Evolutionary conservation across 2,113 vertebrate species (phyloP), one percentile per base, ranked within the genome.

Genomic region (Tetrao urogallus): DNA sequence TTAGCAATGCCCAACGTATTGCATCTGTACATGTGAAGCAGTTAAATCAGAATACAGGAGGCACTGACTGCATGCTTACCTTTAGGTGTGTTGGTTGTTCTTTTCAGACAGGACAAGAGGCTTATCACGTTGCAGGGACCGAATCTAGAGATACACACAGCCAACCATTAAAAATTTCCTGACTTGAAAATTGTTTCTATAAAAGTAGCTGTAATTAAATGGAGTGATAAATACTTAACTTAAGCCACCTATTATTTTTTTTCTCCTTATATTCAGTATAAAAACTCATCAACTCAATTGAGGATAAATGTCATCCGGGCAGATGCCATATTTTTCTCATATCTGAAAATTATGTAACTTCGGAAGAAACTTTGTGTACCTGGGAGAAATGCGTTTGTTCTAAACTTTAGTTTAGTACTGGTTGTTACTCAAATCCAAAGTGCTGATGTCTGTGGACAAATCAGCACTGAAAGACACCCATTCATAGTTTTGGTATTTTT

Each of bases 41-140:
- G 2, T 24, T 24, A 38, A 14, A 42, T 13, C 5, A 0, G 30
- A 7, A 4, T 1, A 0, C 1, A 1, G 60, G 73, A 5, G 24
- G n/a, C n/a, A 0, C 11, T 10, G 71, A 17, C 0, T 10, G 58
- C 6, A 0, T 2, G 54, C 34, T 34, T 2, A 0, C 6, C 61
- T 38, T 11, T 7, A 4, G 7, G 57, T 6, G 1, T 36, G 7
- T 11, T 3, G 30, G 47, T 21, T 38, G 12, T 34, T 78, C 36
- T 3, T 5, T 13, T 15, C n/a, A 32, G 38, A 25, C 70, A 24
- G 19, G 14, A 38, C 43, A 8, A 4, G 73, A 40, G 24, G 24
- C n/a, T 77, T 15, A 1, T 13, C 0, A 0, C 6, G 5, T 20
- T 34, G 20, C 58, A 20, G 38, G 40, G 24, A 1, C 48, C 43